Evolutionary conservation across 2,797 vertebrate species (phyloP).

Genomic region (Leptatherina wallacei): DNA sequence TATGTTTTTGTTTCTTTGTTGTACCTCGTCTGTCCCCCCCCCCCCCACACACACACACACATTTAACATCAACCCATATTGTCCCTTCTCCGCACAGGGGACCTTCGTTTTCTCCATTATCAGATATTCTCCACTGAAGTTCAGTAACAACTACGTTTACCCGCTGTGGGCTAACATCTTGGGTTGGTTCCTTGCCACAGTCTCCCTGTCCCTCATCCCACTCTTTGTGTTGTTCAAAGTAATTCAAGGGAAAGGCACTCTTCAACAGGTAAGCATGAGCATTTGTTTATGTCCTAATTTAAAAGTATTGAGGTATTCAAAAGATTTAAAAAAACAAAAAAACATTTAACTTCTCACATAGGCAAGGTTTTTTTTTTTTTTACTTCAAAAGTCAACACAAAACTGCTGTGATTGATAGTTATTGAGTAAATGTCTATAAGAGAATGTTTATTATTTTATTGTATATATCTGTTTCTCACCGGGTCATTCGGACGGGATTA

Average conservation of each 20-base stretch:
- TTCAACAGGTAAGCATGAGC: slow-evolving; percentile 54
- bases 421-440: too few species aligned
- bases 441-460: too few species aligned
- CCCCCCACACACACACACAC: too few species aligned
- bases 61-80: neutral
- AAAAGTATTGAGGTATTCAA: too few species aligned
- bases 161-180: slow-evolving; percentile 76
- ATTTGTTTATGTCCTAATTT: neutral
- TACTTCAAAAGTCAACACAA: too few species aligned
- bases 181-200: slow-evolving; percentile 72
- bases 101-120: slow-evolving; percentile 75
- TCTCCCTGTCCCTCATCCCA: slow-evolving; percentile 72
- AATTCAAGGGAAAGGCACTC: slow-evolving; percentile 51
- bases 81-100: slow-evolving; percentile 55
- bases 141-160: slow-evolving; percentile 70
- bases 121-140: slow-evolving; percentile 72
- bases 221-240: slow-evolving; percentile 64
- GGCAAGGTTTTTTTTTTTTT: too few species aligned
- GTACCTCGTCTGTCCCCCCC: neutral
- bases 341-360: too few species aligned
- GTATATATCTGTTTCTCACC: too few species aligned
- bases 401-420: too few species aligned
- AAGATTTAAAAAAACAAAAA: neutral
- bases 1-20: neutral
- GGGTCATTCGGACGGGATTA: too few species aligned